Percentiles rank a stretch among this genome's conserved stretches.
Conservation (phyloP, 2,113 vertebrate species). For the Machaerirhynchus nigripectus region DNA sequence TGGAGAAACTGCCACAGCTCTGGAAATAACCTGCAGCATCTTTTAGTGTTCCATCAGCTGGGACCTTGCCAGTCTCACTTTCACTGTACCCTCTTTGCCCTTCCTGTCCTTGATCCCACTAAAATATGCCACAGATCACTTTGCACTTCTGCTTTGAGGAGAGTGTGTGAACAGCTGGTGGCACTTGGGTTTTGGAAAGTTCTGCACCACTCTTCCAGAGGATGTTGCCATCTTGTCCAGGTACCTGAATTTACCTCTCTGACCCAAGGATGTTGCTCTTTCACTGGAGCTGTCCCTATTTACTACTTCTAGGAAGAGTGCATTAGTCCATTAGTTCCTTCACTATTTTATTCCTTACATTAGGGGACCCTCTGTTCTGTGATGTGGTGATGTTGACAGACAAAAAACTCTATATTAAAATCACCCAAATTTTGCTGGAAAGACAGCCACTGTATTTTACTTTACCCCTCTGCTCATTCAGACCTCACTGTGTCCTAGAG, state of each 20-base stretch:
- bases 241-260: neutral
- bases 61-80: neutral
- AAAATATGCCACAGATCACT: neutral
- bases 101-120: neutral
- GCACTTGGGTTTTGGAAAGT: neutral
- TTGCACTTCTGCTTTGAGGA: neutral
- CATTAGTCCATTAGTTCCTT: neutral
- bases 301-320: neutral
- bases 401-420: neutral
- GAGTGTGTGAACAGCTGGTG: neutral
- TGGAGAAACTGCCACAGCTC: neutral
- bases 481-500: neutral
- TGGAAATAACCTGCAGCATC: neutral
- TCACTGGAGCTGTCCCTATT: neutral
- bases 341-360: neutral
- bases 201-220: neutral
- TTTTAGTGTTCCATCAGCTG: neutral
- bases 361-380: neutral
- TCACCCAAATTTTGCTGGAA: neutral
- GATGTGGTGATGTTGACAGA: neutral
- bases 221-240: neutral
- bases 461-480: neutral
- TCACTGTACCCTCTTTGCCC: neutral
- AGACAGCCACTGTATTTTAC: neutral
- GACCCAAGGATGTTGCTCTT: neutral